These are phyloP conservation scores for Astur gentilis DNA, from an alignment of 2,113 vertebrate genomes.

Conservation along the genomic window DNA sequence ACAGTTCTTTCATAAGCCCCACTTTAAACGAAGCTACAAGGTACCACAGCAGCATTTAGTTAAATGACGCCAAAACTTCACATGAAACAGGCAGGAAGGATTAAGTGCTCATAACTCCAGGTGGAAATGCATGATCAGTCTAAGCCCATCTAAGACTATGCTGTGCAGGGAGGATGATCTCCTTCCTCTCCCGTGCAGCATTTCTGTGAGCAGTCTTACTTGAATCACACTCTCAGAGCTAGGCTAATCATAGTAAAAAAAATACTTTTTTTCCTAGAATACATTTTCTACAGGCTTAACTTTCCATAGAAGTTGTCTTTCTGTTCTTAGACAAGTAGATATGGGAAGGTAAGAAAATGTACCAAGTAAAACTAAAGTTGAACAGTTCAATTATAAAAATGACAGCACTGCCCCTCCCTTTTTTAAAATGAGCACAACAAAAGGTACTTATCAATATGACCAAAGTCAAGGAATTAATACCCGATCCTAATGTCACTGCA, in stretches of 20 bases:
- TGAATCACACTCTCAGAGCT: background rate
- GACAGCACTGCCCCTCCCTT: background rate
- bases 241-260: background rate
- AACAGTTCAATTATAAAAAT: background rate
- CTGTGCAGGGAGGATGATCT: background rate
- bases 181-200: background rate
- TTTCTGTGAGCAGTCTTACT: background rate
- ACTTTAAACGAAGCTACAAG: background rate
- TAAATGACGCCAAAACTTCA: background rate
- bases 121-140: background rate
- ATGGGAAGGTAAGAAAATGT: background rate
- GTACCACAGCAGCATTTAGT: background rate
- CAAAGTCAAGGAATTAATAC: background rate
- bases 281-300: background rate
- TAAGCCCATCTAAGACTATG: background rate
- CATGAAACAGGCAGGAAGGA: background rate
- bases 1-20: background rate
- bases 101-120: background rate
- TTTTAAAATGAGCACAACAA: background rate
- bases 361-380: background rate
- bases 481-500: background rate
- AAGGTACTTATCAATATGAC: background rate
- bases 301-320: background rate
- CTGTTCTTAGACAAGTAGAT: background rate
- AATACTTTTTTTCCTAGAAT: background rate